Percentiles rank a stretch among this genome's conserved stretches.
Conservation (phyloP, 2,113 vertebrate genomes). For the Sylvietta virens region DNA sequence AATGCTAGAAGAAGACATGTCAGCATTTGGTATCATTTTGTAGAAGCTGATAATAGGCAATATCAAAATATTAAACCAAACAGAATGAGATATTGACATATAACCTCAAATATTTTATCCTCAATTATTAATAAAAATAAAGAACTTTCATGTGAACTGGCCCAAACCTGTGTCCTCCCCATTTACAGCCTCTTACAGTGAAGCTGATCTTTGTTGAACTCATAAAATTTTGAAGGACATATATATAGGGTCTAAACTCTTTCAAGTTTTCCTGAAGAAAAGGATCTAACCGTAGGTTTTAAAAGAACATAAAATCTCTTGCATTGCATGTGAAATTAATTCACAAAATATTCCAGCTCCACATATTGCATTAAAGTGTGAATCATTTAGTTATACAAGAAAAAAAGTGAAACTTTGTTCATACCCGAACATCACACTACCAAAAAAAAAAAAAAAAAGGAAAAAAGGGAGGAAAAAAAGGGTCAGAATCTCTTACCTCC, state of each 20-base stretch:
- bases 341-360: background rate
- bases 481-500: background rate
- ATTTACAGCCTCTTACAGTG: background rate
- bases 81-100: background rate
- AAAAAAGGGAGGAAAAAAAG: rapidly evolving
- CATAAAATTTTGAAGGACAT: background rate
- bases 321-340: background rate
- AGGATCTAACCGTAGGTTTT: background rate
- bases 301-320: background rate
- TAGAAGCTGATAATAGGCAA: background rate
- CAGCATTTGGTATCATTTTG: background rate
- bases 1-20: background rate
- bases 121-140: background rate
- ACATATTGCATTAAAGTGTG: background rate
- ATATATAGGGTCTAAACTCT: background rate
- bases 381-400: background rate
- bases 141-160: background rate
- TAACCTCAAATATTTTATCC: background rate
- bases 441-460: background rate
- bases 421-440: background rate
- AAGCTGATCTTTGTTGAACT: background rate
- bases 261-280: background rate
- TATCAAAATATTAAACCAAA: background rate
- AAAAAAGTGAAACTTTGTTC: background rate
- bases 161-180: background rate